These are phyloP conservation scores for Philhelius pedissequus DNA, from an alignment of 2,888 invertebrate species.

Conservation along the genomic window DNA sequence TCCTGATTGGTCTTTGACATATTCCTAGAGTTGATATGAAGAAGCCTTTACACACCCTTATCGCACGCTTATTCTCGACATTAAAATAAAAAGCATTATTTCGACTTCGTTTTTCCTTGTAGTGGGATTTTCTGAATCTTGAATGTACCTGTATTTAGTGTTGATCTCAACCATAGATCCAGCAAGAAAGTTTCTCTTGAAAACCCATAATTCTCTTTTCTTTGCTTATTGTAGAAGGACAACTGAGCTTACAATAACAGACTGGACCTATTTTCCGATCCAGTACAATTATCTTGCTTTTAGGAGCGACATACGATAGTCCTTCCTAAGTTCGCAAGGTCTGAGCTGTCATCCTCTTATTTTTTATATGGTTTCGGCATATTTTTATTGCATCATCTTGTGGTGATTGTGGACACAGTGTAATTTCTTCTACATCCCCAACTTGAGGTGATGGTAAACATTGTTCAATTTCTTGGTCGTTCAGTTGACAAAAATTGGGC, in stretches of 20 bases:
- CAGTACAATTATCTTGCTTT: conserved; percentile 3
- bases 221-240: neutral
- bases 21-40: no score
- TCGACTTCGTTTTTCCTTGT: neutral
- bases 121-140: no score
- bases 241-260: conserved; percentile 22
- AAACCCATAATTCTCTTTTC: no score
- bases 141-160: conserved; percentile 19
- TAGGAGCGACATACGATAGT: conserved; percentile 11
- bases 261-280: conserved; percentile 12
- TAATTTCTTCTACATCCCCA: neutral
- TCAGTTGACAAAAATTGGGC: neutral
- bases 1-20: no score
- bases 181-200: neutral
- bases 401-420: neutral
- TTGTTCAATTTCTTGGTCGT: neutral
- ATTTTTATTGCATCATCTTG: neutral
- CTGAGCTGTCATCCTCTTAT: neutral
- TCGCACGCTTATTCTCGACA: no score
- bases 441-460: neutral
- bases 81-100: conserved; percentile 36
- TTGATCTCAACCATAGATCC: neutral
- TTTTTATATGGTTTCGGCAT: neutral
- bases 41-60: no score
- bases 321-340: conserved; percentile 13